Base-by-base conservation (phyloP, 2,888 invertebrate genomes). In the Antheraea assamensis region DNA sequence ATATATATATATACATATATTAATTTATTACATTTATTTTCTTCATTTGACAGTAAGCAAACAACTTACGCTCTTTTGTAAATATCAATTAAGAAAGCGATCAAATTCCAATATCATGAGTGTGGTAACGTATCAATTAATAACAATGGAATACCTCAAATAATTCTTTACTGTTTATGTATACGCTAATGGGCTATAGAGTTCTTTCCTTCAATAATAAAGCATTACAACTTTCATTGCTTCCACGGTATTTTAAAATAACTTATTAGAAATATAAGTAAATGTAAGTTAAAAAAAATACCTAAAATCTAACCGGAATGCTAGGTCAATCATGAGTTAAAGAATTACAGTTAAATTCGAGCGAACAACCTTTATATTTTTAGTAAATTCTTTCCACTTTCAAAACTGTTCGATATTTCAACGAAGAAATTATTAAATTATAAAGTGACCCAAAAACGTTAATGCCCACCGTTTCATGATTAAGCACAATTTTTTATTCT, bases 401-500 rank as follows among this genome's bases (percentile, higher is more conserved):
- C 55, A 30, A 64, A 64, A 64, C 61, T 64, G 21, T 64, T 64
- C 58, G 30, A 30, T 15, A 30, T 30, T 30, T 19, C 24, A 15
- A 3, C 27, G 13, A 27, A 61, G 17, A 61, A 24, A 61, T 27
- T 15, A 30, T 17, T 64, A 64, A 64, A 64, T 64, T 30, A 30
- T 4, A 17, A 64, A 73, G 24, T 64, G 70, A 71, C 70, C 70
- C 49, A 73, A 70, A 70, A 70, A 70, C 73, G 42, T 58, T 66
- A 73, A 17, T 58, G 58, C 55, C 73, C 70, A 49, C 42, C 31
- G 74, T 66, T 72, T 70, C 73, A 76, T 75, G 75, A 76, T 74
- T 73, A 30, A 70, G 73, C 73, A 73, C 55, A 70, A 73, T 70
- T 70, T 73, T 73, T 70, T 70, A 82, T 82, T 78, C 77, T 73